Evolutionary conservation across 1,140 invertebrate species (phyloP), one percentile per base, ranked within the genome.

Genomic region (Drosophila arawakana): DNA sequence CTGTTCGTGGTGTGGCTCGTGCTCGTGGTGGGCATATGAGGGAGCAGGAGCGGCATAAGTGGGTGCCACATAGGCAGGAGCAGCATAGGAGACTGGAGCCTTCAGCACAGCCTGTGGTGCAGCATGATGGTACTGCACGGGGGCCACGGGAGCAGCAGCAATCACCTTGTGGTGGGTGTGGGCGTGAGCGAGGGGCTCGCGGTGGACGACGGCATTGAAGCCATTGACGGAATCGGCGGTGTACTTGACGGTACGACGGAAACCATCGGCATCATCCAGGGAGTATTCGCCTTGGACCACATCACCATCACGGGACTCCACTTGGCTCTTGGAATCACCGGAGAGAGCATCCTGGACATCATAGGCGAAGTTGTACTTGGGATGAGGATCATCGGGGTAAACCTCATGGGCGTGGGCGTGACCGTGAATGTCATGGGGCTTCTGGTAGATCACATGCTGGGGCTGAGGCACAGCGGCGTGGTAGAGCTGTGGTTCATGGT

Each of bases 221-320:
- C 92, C 92, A 60, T 91, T 91, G 10, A 91, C 78, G 7, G 80
- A 85, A 58, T 93, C 93, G 7, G 93, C 92, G 0, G 92, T 92
- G 78, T 93, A 93, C 66, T 93, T 92, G 7, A 93, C 93, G 9
- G 88, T 92, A 37, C 93, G 82, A 61, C 89, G 84, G 76, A 84
- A 91, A 21, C 93, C 93, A 73, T 91, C 91, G 55, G 91, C 90
- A 77, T 93, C 93, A 18, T 91, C 76, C 69, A 91, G 50, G 8
- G 93, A 81, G 80, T 90, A 84, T 83, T 85, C 81, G 35, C 82
- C 92, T 73, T 92, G 92, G 41, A 95, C 94, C 9, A 93, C 92
- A 83, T 95, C 94, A 11, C 94, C 94, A n/a, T 94, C 93, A 30
- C 94, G 92, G 54, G 91, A 93, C 92, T 95, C 94, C 67, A 93